Evolutionary conservation across 2,797 vertebrate genomes (phyloP).

Genomic region (Mergus octosetaceus): DNA sequence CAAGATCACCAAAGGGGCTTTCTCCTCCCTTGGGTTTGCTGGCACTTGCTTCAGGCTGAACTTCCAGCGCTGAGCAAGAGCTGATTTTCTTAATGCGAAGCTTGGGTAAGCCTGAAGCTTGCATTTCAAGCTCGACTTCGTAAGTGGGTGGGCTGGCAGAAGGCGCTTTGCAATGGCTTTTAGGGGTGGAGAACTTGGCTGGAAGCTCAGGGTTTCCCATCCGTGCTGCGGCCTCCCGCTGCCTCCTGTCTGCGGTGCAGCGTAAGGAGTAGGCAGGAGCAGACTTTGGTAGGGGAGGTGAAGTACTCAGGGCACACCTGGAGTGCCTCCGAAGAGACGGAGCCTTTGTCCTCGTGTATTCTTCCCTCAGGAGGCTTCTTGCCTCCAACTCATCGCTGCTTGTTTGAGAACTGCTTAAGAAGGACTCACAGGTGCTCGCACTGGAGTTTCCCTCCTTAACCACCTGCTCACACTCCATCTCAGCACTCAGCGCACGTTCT

Average conservation of each 20-base stretch:
- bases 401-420: conserved; percentile 61
- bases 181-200: conserved; percentile 71
- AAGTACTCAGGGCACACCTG: neutral
- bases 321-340: conserved; percentile 74
- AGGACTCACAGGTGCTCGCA: conserved; percentile 14
- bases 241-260: conserved; percentile 84
- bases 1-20: conserved; percentile 35
- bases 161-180: neutral
- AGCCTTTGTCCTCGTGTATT: conserved; percentile 72
- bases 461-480: conserved; percentile 20
- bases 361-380: conserved; percentile 67
- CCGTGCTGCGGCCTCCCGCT: conserved; percentile 82
- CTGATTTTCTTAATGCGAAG: conserved; percentile 87
- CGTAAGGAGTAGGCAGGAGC: conserved; percentile 78
- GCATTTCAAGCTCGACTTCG: conserved; percentile 91
- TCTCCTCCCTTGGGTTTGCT: conserved; percentile 53
- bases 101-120: conserved; percentile 89
- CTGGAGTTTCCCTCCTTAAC: conserved; percentile 45
- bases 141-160: conserved; percentile 77
- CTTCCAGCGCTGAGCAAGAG: conserved; percentile 69
- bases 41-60: conserved; percentile 2
- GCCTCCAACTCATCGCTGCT: conserved; percentile 75
- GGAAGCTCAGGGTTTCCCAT: conserved; percentile 70
- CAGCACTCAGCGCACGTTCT: neutral
- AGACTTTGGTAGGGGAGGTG: neutral